A percentile compares a stretch with the other conserved stretches of the same genome.
These are phyloP conservation scores for Toxotes lorentzi DNA, from an alignment of 2,797 vertebrate genomes.

Conservation along the genomic window DNA sequence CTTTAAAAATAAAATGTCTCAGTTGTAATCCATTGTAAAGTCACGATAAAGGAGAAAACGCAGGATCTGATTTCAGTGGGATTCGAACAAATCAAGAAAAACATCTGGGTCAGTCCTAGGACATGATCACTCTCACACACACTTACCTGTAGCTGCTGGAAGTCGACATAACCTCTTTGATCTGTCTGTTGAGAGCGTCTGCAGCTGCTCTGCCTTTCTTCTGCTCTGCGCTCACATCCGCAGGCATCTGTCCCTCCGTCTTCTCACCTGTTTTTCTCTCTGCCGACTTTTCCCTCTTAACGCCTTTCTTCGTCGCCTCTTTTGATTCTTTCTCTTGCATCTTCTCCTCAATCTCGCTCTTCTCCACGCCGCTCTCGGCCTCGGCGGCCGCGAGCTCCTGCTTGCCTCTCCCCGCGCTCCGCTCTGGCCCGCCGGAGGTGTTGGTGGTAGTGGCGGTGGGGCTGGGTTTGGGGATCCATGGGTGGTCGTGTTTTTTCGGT, in stretches of 20 bases:
- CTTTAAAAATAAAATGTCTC: background rate
- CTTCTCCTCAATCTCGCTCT: constrained; percentile 86
- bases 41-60: background rate
- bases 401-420: constrained; percentile 58
- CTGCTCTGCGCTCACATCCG: constrained; percentile 79
- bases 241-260: constrained; percentile 53
- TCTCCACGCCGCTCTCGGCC: constrained; percentile 85
- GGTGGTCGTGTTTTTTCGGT: constrained; percentile 93
- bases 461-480: constrained; percentile 94
- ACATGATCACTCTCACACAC: background rate
- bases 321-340: constrained; percentile 82
- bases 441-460: constrained; percentile 71
- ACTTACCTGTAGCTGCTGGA: constrained; percentile 94
- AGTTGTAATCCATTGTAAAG: too few relatives aligned
- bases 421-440: constrained; percentile 50
- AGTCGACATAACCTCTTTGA: constrained; percentile 92
- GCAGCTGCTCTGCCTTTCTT: constrained; percentile 88
- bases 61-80: background rate
- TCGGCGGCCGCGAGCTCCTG: constrained; percentile 69
- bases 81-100: background rate
- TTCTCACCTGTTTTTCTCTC: constrained; percentile 70
- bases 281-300: constrained; percentile 73
- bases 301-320: constrained; percentile 71
- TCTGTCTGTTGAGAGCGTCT: constrained; percentile 95
- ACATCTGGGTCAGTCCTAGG: accelerated